These are phyloP conservation scores for Lithophane socia DNA, from an alignment of 2,888 invertebrate genomes.

Conservation along the genomic window DNA sequence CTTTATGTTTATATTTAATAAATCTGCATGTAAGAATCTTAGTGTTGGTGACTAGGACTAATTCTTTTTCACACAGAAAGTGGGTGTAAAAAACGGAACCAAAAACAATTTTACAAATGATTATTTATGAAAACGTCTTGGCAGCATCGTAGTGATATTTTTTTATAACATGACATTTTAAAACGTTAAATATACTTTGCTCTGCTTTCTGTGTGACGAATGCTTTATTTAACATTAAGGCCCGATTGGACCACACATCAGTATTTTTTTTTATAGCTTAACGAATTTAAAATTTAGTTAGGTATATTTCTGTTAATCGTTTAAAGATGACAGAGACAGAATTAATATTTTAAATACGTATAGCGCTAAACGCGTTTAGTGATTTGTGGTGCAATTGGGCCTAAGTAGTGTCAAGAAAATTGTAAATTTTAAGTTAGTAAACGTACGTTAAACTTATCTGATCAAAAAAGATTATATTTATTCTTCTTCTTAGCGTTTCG, in stretches of 20 bases:
- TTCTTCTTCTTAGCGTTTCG: too few species aligned
- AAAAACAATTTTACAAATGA: neutral
- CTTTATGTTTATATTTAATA: neutral
- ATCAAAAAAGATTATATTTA: neutral
- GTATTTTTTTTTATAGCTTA: neutral
- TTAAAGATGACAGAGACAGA: neutral
- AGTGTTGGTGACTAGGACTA: neutral
- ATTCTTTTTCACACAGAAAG: neutral
- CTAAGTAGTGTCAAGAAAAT: neutral
- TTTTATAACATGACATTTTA: neutral
- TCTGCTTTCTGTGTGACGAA: conserved; percentile 1
- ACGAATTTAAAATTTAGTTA: neutral
- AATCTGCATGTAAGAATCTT: conserved; percentile 24
- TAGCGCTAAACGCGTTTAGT: neutral
- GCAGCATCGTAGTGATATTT: too few species aligned
- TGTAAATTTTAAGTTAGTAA: neutral
- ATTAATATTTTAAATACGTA: neutral
- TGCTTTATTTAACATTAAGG: conserved; percentile 13
- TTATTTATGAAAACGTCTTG: neutral
- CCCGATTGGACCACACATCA: neutral
- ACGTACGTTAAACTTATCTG: neutral
- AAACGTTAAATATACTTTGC: neutral
- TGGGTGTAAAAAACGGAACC: neutral
- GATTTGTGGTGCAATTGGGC: neutral
- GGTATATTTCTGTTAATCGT: neutral